Evolutionary conservation across 2,113 vertebrate genomes (phyloP).

Genomic region (Mungos mungo): DNA sequence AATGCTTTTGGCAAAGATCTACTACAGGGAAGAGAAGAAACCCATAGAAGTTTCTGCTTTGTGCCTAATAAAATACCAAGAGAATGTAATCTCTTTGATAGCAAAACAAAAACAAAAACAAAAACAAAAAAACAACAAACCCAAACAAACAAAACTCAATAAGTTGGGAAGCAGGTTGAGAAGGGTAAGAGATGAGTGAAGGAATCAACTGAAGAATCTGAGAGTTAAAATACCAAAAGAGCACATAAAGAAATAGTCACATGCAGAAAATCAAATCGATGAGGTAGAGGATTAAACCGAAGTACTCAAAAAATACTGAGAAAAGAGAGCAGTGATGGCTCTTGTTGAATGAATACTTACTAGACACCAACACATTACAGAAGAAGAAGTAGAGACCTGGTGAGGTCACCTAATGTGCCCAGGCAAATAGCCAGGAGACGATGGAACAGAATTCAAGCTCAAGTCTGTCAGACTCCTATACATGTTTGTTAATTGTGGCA

Average conservation of each 20-base stretch:
- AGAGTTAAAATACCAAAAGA: neutral
- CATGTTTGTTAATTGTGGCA: neutral
- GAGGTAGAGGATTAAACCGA: neutral
- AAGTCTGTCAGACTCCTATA: neutral
- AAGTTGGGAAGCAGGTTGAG: neutral
- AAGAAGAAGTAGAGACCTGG: neutral
- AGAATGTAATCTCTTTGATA: neutral
- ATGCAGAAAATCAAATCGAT: neutral
- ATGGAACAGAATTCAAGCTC: neutral
- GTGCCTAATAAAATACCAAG: neutral
- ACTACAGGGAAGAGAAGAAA: neutral
- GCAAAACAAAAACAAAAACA: neutral
- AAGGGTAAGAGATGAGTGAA: slow-evolving; percentile 3
- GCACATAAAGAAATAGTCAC: neutral
- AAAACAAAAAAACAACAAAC: no score
- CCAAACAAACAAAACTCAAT: no score
- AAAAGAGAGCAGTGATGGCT: neutral
- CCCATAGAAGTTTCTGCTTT: neutral
- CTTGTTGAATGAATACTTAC: neutral
- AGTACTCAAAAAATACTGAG: neutral
- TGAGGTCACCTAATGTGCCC: neutral
- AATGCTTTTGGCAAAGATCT: neutral
- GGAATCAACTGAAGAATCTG: neutral
- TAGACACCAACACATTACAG: neutral
- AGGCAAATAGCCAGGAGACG: neutral